These are phyloP conservation scores for Sepioteuthis lessoniana DNA, from an alignment of 2,888 invertebrate genomes.

Conservation along the genomic window DNA sequence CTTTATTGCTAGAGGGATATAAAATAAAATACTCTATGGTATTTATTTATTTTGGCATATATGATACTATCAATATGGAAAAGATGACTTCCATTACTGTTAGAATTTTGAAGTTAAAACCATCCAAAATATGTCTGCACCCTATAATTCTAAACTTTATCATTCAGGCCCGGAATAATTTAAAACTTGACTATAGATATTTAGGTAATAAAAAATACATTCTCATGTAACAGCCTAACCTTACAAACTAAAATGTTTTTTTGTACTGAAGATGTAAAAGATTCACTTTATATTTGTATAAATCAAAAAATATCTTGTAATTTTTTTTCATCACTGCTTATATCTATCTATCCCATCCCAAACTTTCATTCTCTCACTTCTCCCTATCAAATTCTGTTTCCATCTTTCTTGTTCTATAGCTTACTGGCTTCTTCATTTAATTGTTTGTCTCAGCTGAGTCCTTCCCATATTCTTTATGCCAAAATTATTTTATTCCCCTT, in stretches of 20 bases:
- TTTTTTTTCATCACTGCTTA: background rate
- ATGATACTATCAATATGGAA: background rate
- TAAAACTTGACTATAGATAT: no score
- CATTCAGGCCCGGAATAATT: no score
- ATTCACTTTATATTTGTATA: no score
- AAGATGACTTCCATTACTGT: background rate
- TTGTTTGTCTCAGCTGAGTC: background rate
- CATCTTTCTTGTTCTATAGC: background rate
- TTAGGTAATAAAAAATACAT: no score
- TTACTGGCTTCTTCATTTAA: background rate
- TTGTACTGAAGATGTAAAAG: no score
- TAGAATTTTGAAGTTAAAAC: no score
- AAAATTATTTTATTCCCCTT: background rate
- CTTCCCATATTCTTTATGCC: background rate
- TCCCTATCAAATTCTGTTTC: conserved; percentile 4
- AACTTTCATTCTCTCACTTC: background rate
- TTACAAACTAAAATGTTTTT: no score
- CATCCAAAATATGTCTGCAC: no score
- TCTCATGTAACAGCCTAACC: no score
- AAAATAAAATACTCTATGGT: background rate
- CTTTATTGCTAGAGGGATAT: background rate
- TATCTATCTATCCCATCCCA: background rate
- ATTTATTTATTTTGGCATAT: background rate
- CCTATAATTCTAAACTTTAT: no score
- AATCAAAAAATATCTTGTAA: no score